Base-by-base conservation (phyloP, 2,888 invertebrate genomes). In the Cosmorhoe ocellata region DNA sequence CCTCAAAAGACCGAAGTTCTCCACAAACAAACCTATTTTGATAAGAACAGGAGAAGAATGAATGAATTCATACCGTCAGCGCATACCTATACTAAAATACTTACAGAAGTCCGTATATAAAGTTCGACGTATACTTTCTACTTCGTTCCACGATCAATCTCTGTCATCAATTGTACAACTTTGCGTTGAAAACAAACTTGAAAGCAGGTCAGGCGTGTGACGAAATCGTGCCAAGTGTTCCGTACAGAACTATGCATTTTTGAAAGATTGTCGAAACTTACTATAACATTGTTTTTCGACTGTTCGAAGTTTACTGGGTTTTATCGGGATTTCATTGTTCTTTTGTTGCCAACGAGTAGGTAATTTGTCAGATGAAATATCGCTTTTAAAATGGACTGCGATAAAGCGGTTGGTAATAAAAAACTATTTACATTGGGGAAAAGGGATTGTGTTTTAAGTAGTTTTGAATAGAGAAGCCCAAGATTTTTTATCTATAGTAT, bases 111-210 rank as follows among this genome's bases (percentile, higher is more conserved):
- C 37, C 10, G 13, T 42, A 42, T 12, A 9, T 47, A 40, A 33
- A 28, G 11, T 41, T 48, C 7, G 32, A 18, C 27, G 28, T 37
- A 41, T 51, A 59, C 59, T 59, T 59, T 59, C 51, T 52, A 54
- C 46, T 58, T 41, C 22, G 31, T 30, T 32, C 33, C 9, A 18
- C 61, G 52, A 60, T 62, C 62, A 56, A 62, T 62, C 62, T 55
- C 53, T 37, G 60, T 57, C 62, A 43, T 47, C 56, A 40, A 55
- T 58, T 60, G 55, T 53, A 57, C 56, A 62, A 62, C 49, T 60
- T 58, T 59, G 56, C 52, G 52, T 59, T 52, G 56, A 59, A 57
- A 61, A 61, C 61, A 61, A 61, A 61, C 57, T 61, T 50, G 56
- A 61, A 61, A 61, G 48, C 48, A 54, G 57, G 61, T 61, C 61